phyloP scores from a whole-genome alignment of 2,888 invertebrate genomes.

The Penaeus monodon region DNA sequence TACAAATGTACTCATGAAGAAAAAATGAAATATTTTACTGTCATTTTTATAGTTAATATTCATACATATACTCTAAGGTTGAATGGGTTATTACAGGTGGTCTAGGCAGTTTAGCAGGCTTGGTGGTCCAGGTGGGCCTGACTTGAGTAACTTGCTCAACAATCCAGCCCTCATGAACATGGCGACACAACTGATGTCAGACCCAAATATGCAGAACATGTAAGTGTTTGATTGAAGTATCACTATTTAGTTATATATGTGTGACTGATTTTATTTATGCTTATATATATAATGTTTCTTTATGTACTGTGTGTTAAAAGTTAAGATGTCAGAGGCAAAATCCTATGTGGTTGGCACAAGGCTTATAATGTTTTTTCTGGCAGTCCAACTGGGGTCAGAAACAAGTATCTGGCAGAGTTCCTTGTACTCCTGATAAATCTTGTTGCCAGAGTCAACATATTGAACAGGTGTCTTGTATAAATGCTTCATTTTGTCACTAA shows the following conservation, averaged over 20 bases:
- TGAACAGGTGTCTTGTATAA: no score
- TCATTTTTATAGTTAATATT: not conserved
- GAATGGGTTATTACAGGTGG: slow-evolving; percentile 10
- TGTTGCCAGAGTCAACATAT: no score
- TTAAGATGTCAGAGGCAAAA: no score
- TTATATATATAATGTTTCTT: not conserved
- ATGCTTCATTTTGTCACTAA: no score
- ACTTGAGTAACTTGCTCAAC: slow-evolving; percentile 79
- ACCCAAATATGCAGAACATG: slow-evolving; percentile 86
- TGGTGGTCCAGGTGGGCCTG: slow-evolving; percentile 69
- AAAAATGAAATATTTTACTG: no score
- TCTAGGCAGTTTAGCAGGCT: slow-evolving; percentile 40
- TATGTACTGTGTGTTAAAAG: not conserved
- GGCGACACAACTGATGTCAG: slow-evolving; percentile 86
- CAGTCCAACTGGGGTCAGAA: no score
- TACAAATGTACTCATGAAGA: no score
- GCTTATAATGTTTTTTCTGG: no score
- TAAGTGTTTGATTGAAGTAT: slow-evolving; percentile 30
- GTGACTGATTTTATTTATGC: not conserved
- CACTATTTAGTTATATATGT: not conserved
- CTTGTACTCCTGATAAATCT: no score
- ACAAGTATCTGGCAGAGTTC: no score
- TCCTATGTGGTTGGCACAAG: no score
- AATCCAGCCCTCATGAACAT: slow-evolving; percentile 87
- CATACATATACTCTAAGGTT: not conserved